A percentile compares a stretch with the other conserved stretches of the same genome.
phyloP scores from a whole-genome alignment of 2,888 invertebrate genomes.

The Drosophila mimetica region DNA sequence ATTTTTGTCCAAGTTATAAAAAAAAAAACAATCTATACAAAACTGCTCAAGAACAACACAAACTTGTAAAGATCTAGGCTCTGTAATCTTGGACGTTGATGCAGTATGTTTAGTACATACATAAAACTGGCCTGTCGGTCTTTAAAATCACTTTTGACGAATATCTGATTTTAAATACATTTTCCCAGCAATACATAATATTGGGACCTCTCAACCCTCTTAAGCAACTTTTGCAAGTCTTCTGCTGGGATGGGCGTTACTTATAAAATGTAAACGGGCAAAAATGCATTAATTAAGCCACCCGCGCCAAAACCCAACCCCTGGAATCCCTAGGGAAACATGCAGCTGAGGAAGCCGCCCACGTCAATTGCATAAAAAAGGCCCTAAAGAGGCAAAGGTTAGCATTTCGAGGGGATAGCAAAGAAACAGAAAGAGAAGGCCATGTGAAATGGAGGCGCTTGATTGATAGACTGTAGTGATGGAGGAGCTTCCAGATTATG shows the following conservation, averaged over 20 bases:
- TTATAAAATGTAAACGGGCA: conserved; percentile 34
- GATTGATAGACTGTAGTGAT: conserved; percentile 47
- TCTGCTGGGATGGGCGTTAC: conserved; percentile 8
- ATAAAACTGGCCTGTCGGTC: too few species aligned
- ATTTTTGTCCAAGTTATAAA: too few species aligned
- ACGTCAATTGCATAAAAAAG: conserved; percentile 50
- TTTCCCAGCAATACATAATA: too few species aligned
- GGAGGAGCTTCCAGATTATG: conserved; percentile 13
- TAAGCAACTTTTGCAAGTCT: conserved; percentile 3
- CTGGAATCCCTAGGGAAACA: not conserved
- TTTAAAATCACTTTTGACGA: too few species aligned
- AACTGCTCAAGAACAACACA: too few species aligned
- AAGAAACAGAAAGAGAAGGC: not conserved
- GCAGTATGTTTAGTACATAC: not conserved
- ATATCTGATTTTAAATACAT: too few species aligned
- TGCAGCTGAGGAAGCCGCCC: not conserved
- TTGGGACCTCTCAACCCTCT: not conserved
- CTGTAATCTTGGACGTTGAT: not conserved
- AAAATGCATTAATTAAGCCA: conserved; percentile 30
- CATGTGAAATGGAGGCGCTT: conserved; percentile 19
- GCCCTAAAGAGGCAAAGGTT: conserved; percentile 7
- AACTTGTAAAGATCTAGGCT: too few species aligned
- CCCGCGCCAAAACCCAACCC: not conserved
- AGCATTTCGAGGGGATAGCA: not conserved
- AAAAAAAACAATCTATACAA: too few species aligned